Evolutionary conservation across 2,888 invertebrate species (phyloP).

Genomic region (Pardosa pseudoannulata): DNA sequence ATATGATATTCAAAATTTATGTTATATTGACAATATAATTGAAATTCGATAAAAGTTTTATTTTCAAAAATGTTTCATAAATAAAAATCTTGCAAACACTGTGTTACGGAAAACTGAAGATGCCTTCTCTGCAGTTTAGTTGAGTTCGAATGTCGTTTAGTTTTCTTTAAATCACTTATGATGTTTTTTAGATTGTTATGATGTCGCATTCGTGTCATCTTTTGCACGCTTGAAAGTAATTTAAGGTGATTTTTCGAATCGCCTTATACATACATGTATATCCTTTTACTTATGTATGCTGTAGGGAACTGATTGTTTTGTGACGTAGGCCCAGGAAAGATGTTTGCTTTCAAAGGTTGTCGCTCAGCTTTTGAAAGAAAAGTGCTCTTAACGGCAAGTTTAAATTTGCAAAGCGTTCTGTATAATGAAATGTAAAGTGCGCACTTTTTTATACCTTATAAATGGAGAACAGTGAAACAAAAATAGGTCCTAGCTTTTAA

Average conservation of each 20-base stretch:
- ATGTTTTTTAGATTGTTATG: not conserved
- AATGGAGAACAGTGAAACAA: too few species aligned
- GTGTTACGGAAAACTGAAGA: not conserved
- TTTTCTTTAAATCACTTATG: not conserved
- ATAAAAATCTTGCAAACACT: not conserved
- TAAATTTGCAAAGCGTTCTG: not conserved
- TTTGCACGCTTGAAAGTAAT: not conserved
- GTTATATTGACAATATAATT: too few species aligned
- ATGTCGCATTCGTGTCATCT: not conserved
- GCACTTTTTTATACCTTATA: not conserved
- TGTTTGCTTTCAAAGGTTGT: slow-evolving; percentile 20
- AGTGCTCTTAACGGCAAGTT: slow-evolving; percentile 14
- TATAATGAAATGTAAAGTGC: not conserved
- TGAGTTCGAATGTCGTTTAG: too few species aligned
- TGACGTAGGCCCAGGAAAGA: not conserved
- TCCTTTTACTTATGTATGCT: not conserved
- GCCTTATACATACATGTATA: not conserved
- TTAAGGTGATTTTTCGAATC: too few species aligned
- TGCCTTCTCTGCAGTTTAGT: too few species aligned
- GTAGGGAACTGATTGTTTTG: not conserved
- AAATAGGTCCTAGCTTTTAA: too few species aligned
- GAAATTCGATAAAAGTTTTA: too few species aligned
- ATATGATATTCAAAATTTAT: too few species aligned
- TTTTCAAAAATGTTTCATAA: too few species aligned
- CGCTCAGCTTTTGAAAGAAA: slow-evolving; percentile 12